Conservation (phyloP, 2,113 vertebrate genomes). For the Corythornis cristatus region DNA sequence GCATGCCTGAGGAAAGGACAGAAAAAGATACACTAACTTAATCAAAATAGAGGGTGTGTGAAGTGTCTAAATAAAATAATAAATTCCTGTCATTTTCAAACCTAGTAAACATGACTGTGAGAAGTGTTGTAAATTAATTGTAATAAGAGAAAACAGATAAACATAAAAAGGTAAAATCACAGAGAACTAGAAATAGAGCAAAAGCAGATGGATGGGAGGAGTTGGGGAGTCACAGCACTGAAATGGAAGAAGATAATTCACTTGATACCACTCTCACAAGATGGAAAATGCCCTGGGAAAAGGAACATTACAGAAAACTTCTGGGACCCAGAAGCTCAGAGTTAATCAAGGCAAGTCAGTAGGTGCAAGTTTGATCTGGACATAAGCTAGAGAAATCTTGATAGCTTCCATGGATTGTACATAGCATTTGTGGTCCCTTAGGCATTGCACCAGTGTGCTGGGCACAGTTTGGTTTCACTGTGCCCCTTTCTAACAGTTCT, state of each 20-base stretch:
- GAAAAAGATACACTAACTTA: background rate
- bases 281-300: background rate
- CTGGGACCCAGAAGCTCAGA: background rate
- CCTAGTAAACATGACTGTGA: background rate
- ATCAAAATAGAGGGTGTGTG: fast-evolving
- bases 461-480: background rate
- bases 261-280: background rate
- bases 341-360: background rate
- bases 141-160: background rate
- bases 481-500: background rate
- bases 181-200: background rate
- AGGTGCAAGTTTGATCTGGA: background rate
- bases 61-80: background rate
- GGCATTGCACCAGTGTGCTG: background rate
- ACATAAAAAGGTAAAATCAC: background rate
- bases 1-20: background rate
- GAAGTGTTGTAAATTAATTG: background rate
- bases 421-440: background rate
- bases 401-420: background rate
- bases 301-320: background rate
- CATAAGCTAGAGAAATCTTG: background rate
- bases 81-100: background rate
- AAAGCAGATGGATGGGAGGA: background rate
- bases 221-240: background rate
- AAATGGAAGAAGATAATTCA: background rate